These are phyloP conservation scores for Cyclina sinensis DNA, from an alignment of 1,140 invertebrate species.

Conservation along the genomic window DNA sequence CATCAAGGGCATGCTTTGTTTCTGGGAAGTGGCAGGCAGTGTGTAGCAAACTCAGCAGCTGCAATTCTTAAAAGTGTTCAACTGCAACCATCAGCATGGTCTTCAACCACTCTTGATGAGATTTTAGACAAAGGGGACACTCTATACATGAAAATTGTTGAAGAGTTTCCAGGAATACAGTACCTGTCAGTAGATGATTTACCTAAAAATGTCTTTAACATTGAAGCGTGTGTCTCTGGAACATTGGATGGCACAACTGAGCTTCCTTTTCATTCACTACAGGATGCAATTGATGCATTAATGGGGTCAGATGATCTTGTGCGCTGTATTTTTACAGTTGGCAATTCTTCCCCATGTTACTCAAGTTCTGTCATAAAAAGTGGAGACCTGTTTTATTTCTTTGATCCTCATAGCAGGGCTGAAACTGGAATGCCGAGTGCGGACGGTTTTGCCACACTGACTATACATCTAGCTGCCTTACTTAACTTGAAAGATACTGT, in stretches of 20 bases:
- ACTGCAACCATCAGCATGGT: background rate
- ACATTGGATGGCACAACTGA: background rate
- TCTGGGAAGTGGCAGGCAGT: background rate
- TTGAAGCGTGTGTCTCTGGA: background rate
- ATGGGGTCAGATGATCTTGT: background rate
- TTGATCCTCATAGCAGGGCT: constrained; percentile 20
- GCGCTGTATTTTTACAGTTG: constrained; percentile 9
- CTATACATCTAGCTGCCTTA: background rate
- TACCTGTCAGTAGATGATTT: too few relatives aligned
- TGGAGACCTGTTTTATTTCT: background rate
- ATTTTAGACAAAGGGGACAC: background rate
- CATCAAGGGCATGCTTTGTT: constrained; percentile 2
- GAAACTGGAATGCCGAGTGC: constrained; percentile 8
- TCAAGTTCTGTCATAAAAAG: background rate
- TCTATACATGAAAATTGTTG: background rate
- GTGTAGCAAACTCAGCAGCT: background rate
- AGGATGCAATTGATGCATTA: background rate
- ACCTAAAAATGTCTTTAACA: background rate
- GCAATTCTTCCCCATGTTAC: constrained; percentile 18
- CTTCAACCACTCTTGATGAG: background rate
- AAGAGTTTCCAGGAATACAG: background rate
- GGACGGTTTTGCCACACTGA: constrained; percentile 13
- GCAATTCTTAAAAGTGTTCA: background rate
- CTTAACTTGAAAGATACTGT: too few relatives aligned
- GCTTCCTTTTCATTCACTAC: background rate